These are phyloP conservation scores for Mongoloraphidia duomilia DNA, from an alignment of 2,888 invertebrate species.

Conservation along the genomic window DNA sequence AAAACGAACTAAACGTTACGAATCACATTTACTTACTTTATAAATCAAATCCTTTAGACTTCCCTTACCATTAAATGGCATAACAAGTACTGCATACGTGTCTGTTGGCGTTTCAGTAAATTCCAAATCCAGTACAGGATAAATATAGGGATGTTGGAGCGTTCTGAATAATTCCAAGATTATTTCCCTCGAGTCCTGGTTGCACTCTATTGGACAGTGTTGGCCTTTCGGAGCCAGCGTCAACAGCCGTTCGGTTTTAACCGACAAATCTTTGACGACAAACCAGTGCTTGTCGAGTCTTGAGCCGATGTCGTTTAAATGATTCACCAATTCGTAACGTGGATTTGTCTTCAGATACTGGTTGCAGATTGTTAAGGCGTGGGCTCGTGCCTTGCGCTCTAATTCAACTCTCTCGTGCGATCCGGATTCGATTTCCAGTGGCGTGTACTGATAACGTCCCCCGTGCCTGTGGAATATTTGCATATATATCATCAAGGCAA, in stretches of 20 bases:
- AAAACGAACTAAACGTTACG: no score
- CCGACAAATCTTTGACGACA: constrained; percentile 65
- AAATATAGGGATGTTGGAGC: constrained; percentile 85
- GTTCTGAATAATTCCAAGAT: constrained; percentile 71
- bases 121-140: constrained; percentile 76
- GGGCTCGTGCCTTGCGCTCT: constrained; percentile 48
- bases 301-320: constrained; percentile 70
- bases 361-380: constrained; percentile 49
- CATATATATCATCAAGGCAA: no score
- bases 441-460: constrained; percentile 50
- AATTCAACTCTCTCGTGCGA: constrained; percentile 42
- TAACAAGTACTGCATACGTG: constrained; percentile 54
- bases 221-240: constrained; percentile 52
- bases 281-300: constrained; percentile 85
- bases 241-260: constrained; percentile 63
- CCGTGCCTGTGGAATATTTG: constrained; percentile 26
- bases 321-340: constrained; percentile 64
- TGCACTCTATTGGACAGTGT: constrained; percentile 50
- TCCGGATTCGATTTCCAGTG: constrained; percentile 31
- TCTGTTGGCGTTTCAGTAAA: constrained; percentile 28
- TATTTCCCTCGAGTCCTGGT: constrained; percentile 45
- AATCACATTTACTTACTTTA: constrained; percentile 16
- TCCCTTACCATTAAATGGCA: constrained; percentile 71
- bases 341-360: constrained; percentile 45
- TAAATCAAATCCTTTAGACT: constrained; percentile 84